Percentiles rank a stretch among this genome's conserved stretches.
Conservation (phyloP, 2,113 vertebrate genomes). For the Elephantulus edwardii region DNA sequence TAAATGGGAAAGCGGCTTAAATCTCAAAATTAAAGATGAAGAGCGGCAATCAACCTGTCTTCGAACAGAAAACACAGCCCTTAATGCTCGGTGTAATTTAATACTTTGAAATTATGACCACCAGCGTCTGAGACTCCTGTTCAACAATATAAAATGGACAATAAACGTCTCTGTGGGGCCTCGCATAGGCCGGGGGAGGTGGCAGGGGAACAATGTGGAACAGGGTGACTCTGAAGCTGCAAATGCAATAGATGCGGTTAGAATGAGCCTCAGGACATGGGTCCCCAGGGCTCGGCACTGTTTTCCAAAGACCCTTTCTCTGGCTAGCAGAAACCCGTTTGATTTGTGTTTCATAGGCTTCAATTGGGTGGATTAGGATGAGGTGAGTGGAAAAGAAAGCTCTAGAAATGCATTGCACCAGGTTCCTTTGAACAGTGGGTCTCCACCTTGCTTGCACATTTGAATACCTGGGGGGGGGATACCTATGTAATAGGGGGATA, state of each 20-base stretch:
- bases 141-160: constrained; percentile 37
- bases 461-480: not conserved
- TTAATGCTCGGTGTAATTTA: constrained; percentile 65
- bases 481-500: too few species aligned
- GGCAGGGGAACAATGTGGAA: not conserved
- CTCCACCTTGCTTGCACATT: not conserved
- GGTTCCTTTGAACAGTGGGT: not conserved
- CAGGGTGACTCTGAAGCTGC: not conserved
- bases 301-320: not conserved
- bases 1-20: constrained; percentile 55
- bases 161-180: constrained; percentile 46
- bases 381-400: not conserved
- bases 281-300: not conserved
- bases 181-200: not conserved
- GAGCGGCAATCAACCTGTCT: constrained; percentile 70
- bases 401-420: not conserved
- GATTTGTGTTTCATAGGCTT: not conserved
- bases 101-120: constrained; percentile 67
- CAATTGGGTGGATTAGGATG: not conserved
- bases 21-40: constrained; percentile 70
- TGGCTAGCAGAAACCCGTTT: not conserved
- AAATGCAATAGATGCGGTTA: not conserved
- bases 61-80: constrained; percentile 55
- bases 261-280: accelerated
- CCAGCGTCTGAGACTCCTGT: constrained; percentile 26